Evolutionary conservation across 2,113 vertebrate genomes (phyloP), one percentile per base, ranked within the genome.

Genomic region (Megaceryle torquata): DNA sequence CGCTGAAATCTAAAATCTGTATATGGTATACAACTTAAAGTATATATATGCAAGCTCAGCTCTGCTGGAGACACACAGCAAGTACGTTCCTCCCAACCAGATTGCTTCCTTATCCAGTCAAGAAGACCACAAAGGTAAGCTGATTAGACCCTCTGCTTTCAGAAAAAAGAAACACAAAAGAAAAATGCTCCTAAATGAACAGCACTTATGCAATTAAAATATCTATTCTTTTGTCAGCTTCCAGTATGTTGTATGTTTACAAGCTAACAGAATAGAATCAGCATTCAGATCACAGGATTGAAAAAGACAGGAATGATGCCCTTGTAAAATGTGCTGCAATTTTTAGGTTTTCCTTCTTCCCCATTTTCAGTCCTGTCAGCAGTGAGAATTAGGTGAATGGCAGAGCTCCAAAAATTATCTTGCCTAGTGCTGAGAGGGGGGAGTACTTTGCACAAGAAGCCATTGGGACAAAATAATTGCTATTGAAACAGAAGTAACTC

Each of bases 121-220:
- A 94, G 95, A 92, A 65, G 82, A 95, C 89, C 92, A 92, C 95
- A 87, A 96, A 97, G 94, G 96, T 93, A 96, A 98, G 96, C 25
- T 50, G 64, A 84, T 86, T 56, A 91, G 39, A 91, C 70, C 76
- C 84, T 78, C 91, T 87, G 63, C 65, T 82, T 96, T 95, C 88
- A 71, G 74, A 29, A 75, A 68, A 64, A 74, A 83, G 86, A 78
- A 92, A 44, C 33, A 88, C 65, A 89, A 72, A 88, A 71, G 60
- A 28, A 93, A 94, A 92, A 81, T 26, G 87, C 43, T 95, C 29
- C 64, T 77, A 63, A 51, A 70, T 4, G 8, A 54, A 88, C 93
- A 88, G 46, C 9, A 6, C n/a, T 26, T 53, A 67, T 61, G 72
- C 51, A 79, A 75, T 63, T 72, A n/a, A 87, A 78, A 44, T 78